Percentiles rank a stretch among this genome's conserved stretches.
phyloP scores from a whole-genome alignment of 2,888 invertebrate genomes.

The Nomada lathburiana region DNA sequence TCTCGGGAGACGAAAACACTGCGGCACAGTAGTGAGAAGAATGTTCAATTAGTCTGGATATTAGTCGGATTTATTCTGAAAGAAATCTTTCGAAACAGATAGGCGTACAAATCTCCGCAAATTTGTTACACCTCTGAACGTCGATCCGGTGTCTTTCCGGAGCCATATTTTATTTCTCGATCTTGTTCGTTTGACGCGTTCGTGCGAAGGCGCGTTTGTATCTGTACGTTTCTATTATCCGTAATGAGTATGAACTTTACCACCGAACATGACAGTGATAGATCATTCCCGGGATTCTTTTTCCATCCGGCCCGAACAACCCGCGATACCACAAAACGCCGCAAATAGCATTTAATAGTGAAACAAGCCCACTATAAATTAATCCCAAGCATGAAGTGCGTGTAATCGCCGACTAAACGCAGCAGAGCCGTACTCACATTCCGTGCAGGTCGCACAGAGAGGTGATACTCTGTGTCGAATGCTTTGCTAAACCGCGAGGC shows the following conservation, averaged over 20 bases:
- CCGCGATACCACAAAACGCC: constrained; percentile 23
- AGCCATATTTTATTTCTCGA: constrained; percentile 16
- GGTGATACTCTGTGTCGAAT: background rate
- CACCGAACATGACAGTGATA: constrained; percentile 48
- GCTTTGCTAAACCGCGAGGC: constrained; percentile 7
- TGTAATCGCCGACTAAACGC: constrained; percentile 56
- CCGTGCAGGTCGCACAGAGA: constrained; percentile 31
- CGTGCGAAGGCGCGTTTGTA: constrained; percentile 12
- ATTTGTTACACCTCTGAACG: constrained; percentile 6
- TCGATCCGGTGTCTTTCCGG: background rate
- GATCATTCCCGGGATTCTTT: constrained; percentile 38
- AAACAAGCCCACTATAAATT: constrained; percentile 48
- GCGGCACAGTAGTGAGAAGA: background rate
- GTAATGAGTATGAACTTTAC: constrained; percentile 53
- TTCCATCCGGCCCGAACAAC: constrained; percentile 7
- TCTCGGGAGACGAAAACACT: background rate
- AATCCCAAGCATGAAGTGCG: constrained; percentile 35
- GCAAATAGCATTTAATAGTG: constrained; percentile 47
- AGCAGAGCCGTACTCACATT: constrained; percentile 31
- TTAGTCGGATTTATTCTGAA: background rate
- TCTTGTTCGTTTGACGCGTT: constrained; percentile 20
- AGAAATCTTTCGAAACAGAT: background rate
- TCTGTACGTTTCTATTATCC: constrained; percentile 30
- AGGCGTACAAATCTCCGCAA: background rate
- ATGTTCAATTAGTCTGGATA: background rate